Percentiles rank a stretch among this genome's conserved stretches.
Evolutionary conservation across 2,113 vertebrate genomes (phyloP).

Genomic region (Pogonocichla stellata): DNA sequence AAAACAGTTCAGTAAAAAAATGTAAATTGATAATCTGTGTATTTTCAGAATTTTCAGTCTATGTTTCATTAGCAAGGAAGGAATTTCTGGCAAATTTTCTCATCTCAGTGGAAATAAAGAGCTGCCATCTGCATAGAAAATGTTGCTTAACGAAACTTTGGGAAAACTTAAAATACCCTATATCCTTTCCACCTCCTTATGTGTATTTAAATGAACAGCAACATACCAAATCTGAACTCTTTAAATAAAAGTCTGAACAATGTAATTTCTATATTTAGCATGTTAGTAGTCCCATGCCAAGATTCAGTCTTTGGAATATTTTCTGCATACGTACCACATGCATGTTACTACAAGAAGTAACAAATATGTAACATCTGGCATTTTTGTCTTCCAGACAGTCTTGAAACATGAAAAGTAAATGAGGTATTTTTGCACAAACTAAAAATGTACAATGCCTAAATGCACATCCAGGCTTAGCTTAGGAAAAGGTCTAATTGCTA

Average conservation of each 20-base stretch:
- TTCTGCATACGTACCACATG: neutral
- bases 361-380: neutral
- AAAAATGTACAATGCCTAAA: neutral
- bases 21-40: neutral
- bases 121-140: neutral
- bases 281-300: neutral
- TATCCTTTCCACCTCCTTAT: neutral
- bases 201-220: neutral
- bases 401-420: neutral
- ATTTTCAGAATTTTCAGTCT: neutral
- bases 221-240: neutral
- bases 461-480: neutral
- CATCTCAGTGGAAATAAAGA: neutral
- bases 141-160: neutral
- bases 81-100: neutral
- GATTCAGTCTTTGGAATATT: neutral
- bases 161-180: slow-evolving; percentile 7
- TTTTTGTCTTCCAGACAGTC: neutral
- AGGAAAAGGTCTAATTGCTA: neutral
- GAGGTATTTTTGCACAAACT: neutral
- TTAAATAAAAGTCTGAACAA: slow-evolving; percentile 30
- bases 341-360: neutral
- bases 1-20: neutral
- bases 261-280: slow-evolving; percentile 18
- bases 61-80: neutral